Conservation (phyloP, 2,888 invertebrate species). For the Microplitis deprimator region DNA sequence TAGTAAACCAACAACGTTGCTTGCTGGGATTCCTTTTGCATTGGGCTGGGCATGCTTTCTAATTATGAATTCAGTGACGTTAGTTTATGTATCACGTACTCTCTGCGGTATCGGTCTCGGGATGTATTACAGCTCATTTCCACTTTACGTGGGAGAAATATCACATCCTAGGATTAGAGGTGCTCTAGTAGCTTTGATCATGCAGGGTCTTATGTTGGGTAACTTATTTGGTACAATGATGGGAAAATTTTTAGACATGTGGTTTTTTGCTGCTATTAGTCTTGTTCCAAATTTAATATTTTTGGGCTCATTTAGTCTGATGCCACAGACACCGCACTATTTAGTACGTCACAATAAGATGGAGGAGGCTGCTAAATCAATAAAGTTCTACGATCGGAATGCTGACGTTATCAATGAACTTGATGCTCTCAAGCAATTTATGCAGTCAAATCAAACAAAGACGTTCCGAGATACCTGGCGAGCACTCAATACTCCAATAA, state of each 20-base stretch:
- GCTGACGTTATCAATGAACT: slow-evolving; percentile 52
- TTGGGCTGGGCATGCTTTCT: slow-evolving; percentile 41
- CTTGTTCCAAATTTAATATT: slow-evolving; percentile 55
- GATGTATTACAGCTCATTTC: slow-evolving; percentile 56
- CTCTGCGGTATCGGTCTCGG: slow-evolving; percentile 55
- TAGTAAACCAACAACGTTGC: slow-evolving; percentile 42
- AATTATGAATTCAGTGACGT: slow-evolving; percentile 29
- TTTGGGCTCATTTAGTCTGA: slow-evolving; percentile 53
- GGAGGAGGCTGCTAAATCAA: slow-evolving; percentile 53
- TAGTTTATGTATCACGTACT: slow-evolving; percentile 51
- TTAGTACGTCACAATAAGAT: slow-evolving; percentile 46
- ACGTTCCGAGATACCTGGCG: slow-evolving; percentile 29
- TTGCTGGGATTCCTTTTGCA: slow-evolving; percentile 45
- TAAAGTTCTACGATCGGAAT: slow-evolving; percentile 56
- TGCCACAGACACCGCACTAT: slow-evolving; percentile 64
- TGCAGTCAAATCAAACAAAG: slow-evolving; percentile 36
- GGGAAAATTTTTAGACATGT: slow-evolving; percentile 59
- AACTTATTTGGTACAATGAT: slow-evolving; percentile 59
- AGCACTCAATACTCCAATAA: slow-evolving; percentile 44
- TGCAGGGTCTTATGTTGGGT: slow-evolving; percentile 61
- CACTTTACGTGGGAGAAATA: slow-evolving; percentile 61
- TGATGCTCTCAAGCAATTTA: slow-evolving; percentile 50
- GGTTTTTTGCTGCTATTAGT: slow-evolving; percentile 58
- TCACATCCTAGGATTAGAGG: slow-evolving; percentile 58
- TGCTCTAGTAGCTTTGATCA: slow-evolving; percentile 55